A percentile compares a stretch with the other conserved stretches of the same genome.
These are phyloP conservation scores for Spea multiplicata DNA, from an alignment of 2,113 vertebrate species.

Conservation along the genomic window DNA sequence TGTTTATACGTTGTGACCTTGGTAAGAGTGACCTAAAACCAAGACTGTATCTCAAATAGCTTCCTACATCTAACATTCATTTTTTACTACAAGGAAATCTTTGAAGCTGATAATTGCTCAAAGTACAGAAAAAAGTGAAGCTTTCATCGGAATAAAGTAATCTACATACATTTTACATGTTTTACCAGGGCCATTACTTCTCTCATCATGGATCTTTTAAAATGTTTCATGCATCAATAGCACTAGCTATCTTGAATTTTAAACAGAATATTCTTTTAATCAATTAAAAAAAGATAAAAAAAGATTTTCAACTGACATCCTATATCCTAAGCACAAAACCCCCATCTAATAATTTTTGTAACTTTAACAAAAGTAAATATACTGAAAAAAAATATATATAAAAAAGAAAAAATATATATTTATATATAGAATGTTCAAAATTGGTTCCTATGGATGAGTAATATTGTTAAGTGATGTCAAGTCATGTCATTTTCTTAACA, in stretches of 20 bases:
- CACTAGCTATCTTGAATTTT: slow-evolving; percentile 38
- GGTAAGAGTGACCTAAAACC: slow-evolving; percentile 28
- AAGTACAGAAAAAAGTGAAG: slow-evolving; percentile 42
- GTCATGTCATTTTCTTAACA: too few species aligned
- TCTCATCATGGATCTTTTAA: slow-evolving; percentile 30
- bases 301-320: background rate
- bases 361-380: slow-evolving; percentile 3
- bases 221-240: slow-evolving; percentile 30
- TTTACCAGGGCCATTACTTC: slow-evolving; percentile 20
- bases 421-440: too few species aligned
- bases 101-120: slow-evolving; percentile 44
- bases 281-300: slow-evolving; percentile 40
- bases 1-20: slow-evolving; percentile 19
- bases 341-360: background rate
- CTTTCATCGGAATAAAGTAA: slow-evolving; percentile 35
- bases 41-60: slow-evolving; percentile 33
- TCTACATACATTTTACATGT: slow-evolving; percentile 47
- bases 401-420: too few species aligned
- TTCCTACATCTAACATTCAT: slow-evolving; percentile 34
- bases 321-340: background rate
- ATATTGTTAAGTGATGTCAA: too few species aligned
- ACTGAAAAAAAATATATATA: too few species aligned
- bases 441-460: too few species aligned
- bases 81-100: slow-evolving; percentile 25
- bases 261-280: slow-evolving; percentile 38